Conservation (phyloP, 1,140 invertebrate genomes). For the Steinernema khuongi region DNA sequence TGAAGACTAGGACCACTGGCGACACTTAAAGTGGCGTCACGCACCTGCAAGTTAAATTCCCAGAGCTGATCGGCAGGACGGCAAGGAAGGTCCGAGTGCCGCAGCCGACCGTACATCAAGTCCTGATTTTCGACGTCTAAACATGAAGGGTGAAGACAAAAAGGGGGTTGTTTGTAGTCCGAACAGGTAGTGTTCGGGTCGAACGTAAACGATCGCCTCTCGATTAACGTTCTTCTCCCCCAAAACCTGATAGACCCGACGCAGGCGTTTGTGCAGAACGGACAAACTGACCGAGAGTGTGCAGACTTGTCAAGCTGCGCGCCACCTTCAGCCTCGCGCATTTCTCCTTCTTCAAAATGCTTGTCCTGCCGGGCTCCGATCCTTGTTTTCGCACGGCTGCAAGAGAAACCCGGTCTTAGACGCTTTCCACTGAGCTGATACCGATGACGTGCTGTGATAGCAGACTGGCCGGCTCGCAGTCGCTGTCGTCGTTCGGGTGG, state of each 20-base stretch:
- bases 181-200: not conserved
- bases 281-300: not conserved
- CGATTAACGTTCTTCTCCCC: not conserved
- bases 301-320: conserved; percentile 4
- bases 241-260: not conserved
- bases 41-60: conserved; percentile 9
- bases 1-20: conserved; percentile 17
- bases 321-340: not conserved
- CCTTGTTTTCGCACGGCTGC: not conserved
- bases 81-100: not conserved
- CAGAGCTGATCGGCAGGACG: not conserved
- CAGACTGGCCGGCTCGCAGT: not conserved
- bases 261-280: not conserved
- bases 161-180: not conserved
- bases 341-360: no score
- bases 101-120: not conserved
- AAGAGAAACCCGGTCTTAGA: not conserved
- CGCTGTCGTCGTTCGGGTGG: conserved; percentile 8
- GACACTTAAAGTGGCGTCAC: not conserved
- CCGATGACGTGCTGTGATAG: not conserved
- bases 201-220: not conserved
- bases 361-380: not conserved
- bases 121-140: not conserved
- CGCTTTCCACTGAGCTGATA: conserved; percentile 6
- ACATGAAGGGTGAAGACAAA: not conserved